Evolutionary conservation across 2,888 invertebrate genomes (phyloP).

Genomic region (Spodoptera littoralis): DNA sequence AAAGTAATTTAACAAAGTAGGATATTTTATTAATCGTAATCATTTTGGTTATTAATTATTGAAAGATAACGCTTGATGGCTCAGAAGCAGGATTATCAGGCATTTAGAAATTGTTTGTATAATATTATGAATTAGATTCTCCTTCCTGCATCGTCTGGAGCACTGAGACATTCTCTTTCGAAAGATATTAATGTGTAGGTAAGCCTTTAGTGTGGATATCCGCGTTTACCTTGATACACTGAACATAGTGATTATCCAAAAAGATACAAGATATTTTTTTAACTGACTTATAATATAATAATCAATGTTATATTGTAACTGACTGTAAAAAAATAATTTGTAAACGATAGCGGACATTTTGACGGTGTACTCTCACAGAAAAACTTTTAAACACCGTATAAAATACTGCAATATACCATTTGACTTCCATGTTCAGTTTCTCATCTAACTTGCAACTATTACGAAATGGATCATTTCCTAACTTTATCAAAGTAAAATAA

Average conservation of each 20-base stretch:
- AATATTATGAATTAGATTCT: not conserved
- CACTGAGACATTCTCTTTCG: not conserved
- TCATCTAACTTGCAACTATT: no score
- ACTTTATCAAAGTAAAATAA: constrained; percentile 42
- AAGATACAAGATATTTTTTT: no score
- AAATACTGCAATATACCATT: no score
- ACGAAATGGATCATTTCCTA: not conserved
- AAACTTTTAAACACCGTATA: no score
- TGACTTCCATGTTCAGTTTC: no score
- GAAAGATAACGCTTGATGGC: no score
- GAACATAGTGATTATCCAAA: not conserved
- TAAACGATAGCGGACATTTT: not conserved
- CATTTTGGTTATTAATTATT: no score
- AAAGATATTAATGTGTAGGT: not conserved
- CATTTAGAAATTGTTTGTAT: not conserved
- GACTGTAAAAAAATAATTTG: not conserved
- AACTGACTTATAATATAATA: no score
- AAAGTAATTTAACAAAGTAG: no score
- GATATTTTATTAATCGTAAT: no score
- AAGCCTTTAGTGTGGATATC: not conserved
- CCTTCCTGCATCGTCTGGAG: not conserved
- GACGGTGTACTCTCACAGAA: no score
- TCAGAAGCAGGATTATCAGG: not conserved
- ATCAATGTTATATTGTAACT: no score
- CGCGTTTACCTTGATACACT: constrained; percentile 10